Percentiles rank a stretch among this genome's conserved stretches.
Conservation (phyloP, 1,140 invertebrate species). For the Eubasilissa regina region DNA sequence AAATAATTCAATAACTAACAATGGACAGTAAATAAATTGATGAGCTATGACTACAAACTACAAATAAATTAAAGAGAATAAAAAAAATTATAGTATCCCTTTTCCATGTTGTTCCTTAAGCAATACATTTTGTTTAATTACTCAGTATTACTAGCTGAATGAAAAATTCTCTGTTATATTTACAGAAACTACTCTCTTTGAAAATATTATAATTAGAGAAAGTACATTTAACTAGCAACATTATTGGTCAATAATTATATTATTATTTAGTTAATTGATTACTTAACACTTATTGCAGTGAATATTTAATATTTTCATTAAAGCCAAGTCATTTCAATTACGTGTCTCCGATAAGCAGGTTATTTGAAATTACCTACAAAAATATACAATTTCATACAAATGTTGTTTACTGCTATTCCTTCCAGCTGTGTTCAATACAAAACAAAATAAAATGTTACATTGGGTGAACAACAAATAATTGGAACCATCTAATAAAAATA, state of each 20-base stretch:
- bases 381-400: conserved; percentile 10
- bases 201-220: neutral
- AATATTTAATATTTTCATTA: neutral
- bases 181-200: neutral
- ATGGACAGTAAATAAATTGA: conserved; percentile 5
- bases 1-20: neutral
- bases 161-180: neutral
- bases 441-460: conserved; percentile 43
- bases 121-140: conserved; percentile 8
- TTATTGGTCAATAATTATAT: conserved; percentile 4
- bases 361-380: too few species aligned
- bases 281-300: neutral
- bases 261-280: neutral
- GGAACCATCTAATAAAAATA: conserved; percentile 50
- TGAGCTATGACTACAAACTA: neutral
- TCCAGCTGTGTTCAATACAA: conserved; percentile 41
- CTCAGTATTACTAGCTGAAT: conserved; percentile 23
- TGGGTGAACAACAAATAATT: conserved; percentile 37
- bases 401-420: conserved; percentile 57
- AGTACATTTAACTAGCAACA: conserved; percentile 1
- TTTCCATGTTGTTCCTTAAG: conserved; percentile 24
- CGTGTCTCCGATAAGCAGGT: neutral
- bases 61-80: neutral
- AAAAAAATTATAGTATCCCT: conserved; percentile 14
- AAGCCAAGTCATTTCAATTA: neutral